phyloP scores from a whole-genome alignment of 1,140 invertebrate genomes.

The Eueides isabella region DNA sequence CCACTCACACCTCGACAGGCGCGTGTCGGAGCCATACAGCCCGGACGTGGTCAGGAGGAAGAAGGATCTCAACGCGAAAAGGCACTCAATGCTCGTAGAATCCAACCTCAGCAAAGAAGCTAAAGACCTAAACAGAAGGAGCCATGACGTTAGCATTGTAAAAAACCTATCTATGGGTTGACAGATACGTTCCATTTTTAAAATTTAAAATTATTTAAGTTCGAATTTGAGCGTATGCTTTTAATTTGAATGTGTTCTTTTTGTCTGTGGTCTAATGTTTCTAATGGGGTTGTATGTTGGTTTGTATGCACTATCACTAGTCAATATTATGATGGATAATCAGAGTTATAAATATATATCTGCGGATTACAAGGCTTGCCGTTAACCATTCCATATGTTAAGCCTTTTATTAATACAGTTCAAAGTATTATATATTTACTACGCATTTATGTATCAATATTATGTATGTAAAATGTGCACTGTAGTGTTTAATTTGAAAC shows the following conservation, averaged over 20 bases:
- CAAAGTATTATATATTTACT: neutral
- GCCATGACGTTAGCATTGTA: constrained; percentile 70
- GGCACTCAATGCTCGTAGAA: constrained; percentile 75
- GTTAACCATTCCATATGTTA: constrained; percentile 27
- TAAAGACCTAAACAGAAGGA: constrained; percentile 69
- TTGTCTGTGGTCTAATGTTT: constrained; percentile 32
- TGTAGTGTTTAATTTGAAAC: neutral
- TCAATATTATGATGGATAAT: constrained; percentile 34
- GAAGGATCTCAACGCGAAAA: constrained; percentile 66
- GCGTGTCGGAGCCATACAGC: constrained; percentile 75
- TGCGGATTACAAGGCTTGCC: constrained; percentile 26
- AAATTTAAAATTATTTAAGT: constrained; percentile 34
- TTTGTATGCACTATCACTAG: constrained; percentile 39
- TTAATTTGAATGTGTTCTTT: constrained; percentile 21
- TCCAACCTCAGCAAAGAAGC: constrained; percentile 63
- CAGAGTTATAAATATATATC: constrained; percentile 28
- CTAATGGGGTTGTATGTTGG: constrained; percentile 22
- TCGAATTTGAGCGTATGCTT: constrained; percentile 36
- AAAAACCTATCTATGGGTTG: constrained; percentile 79
- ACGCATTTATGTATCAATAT: constrained; percentile 14
- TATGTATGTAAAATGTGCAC: neutral
- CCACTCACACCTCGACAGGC: constrained; percentile 56
- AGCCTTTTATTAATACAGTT: neutral
- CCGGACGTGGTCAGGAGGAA: constrained; percentile 67
- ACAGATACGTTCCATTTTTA: constrained; percentile 50